Evolutionary conservation across 2,113 vertebrate genomes (phyloP).

Genomic region (Naja naja): DNA sequence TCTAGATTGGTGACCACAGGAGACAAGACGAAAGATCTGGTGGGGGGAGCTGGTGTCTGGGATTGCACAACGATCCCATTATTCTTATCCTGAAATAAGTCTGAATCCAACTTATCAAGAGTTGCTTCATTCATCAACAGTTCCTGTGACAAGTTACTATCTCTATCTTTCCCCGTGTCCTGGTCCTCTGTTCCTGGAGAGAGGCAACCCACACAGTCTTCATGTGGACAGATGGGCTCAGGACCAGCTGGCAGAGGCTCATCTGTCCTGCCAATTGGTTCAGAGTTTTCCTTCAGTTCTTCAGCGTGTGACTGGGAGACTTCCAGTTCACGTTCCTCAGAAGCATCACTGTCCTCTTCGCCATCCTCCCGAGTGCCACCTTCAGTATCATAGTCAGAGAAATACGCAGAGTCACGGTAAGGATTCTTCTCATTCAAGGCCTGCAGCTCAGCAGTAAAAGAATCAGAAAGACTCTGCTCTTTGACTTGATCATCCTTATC

Average conservation of each 20-base stretch:
- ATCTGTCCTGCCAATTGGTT: fast-evolving
- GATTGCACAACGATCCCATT: neutral
- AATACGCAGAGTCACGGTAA: slow-evolving; percentile 93
- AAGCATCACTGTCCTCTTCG: slow-evolving; percentile 66
- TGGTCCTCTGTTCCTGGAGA: fast-evolving
- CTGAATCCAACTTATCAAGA: slow-evolving; percentile 14
- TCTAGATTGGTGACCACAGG: neutral
- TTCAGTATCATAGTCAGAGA: slow-evolving; percentile 89
- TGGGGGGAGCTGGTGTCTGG: neutral
- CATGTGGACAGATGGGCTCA: slow-evolving; percentile 19
- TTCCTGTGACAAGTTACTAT: fast-evolving
- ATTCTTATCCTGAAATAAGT: fast-evolving
- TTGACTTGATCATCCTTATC: slow-evolving; percentile 65
- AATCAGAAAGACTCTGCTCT: slow-evolving; percentile 43
- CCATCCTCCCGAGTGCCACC: slow-evolving; percentile 73
- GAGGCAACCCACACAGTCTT: fast-evolving
- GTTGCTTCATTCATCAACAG: neutral
- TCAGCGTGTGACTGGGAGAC: fast-evolving
- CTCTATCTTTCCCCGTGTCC: fast-evolving
- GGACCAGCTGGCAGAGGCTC: slow-evolving; percentile 30
- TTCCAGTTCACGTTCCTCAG: slow-evolving; percentile 1
- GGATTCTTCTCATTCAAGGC: slow-evolving; percentile 79
- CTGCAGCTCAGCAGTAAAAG: slow-evolving; percentile 64
- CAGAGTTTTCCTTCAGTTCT: slow-evolving; percentile 2
- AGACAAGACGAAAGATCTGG: slow-evolving; percentile 61